phyloP scores from a whole-genome alignment of 2,888 invertebrate genomes.

The Eumacrocentrus americanus region DNA sequence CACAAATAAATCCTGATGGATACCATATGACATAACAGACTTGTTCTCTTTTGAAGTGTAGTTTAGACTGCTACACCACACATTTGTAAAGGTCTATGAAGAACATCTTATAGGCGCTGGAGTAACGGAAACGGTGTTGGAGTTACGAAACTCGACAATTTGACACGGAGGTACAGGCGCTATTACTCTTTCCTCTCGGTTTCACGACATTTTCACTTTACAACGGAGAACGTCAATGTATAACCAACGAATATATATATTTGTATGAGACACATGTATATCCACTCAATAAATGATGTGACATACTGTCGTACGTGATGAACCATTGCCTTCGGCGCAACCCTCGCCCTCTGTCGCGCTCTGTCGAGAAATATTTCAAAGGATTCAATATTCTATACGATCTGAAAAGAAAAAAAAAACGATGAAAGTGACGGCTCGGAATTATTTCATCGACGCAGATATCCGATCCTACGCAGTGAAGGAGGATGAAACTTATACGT shows the following conservation, averaged over 20 bases:
- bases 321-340: slow-evolving; percentile 24
- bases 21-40: no score
- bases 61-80: no score
- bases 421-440: slow-evolving; percentile 11
- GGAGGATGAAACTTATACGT: slow-evolving; percentile 3
- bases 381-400: slow-evolving; percentile 47
- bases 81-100: neutral
- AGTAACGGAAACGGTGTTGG: neutral
- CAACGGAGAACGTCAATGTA: neutral
- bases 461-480: neutral
- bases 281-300: slow-evolving; percentile 31
- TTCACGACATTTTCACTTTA: neutral
- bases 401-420: slow-evolving; percentile 9
- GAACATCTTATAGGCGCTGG: neutral
- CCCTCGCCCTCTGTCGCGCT: neutral
- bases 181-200: neutral
- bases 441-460: neutral
- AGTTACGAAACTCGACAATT: neutral
- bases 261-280: slow-evolving; percentile 14
- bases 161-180: neutral
- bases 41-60: no score
- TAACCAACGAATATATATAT: slow-evolving; percentile 5
- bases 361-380: slow-evolving; percentile 32
- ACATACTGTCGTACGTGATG: slow-evolving; percentile 34
- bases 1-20: neutral